These are phyloP conservation scores for Andrena chrysosceles DNA, from an alignment of 2,888 invertebrate genomes.

Conservation along the genomic window DNA sequence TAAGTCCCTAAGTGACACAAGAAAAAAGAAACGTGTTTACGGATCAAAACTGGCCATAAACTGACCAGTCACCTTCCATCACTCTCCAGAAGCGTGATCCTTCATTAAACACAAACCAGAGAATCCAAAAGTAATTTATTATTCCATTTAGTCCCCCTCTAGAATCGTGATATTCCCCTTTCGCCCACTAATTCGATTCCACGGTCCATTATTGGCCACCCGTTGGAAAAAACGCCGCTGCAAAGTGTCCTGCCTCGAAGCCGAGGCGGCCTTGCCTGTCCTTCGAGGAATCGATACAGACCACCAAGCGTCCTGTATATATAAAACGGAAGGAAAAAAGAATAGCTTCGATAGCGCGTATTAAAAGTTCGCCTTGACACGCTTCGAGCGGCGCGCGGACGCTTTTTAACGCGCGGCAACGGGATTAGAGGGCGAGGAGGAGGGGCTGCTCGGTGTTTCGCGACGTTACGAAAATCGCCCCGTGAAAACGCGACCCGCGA, in stretches of 20 bases:
- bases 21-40: too few relatives aligned
- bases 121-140: too few relatives aligned
- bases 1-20: neutral
- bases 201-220: too few relatives aligned
- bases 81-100: too few relatives aligned
- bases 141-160: too few relatives aligned
- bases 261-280: constrained; percentile 23
- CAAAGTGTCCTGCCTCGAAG: neutral
- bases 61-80: too few relatives aligned
- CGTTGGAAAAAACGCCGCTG: neutral
- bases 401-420: constrained; percentile 27
- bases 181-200: too few relatives aligned
- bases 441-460: constrained; percentile 10
- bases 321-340: constrained; percentile 5
- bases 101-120: too few relatives aligned
- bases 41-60: too few relatives aligned
- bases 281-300: constrained; percentile 37
- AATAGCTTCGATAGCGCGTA: constrained; percentile 33
- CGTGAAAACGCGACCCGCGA: constrained; percentile 19
- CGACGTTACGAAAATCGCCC: constrained; percentile 16
- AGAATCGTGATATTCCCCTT: too few relatives aligned
- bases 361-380: constrained; percentile 58
- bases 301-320: constrained; percentile 13
- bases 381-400: constrained; percentile 35
- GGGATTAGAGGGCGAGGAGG: constrained; percentile 36